Conservation (phyloP, 35 echinoderm and acorn worm species). For the Heliocidaris erythrogramma region DNA sequence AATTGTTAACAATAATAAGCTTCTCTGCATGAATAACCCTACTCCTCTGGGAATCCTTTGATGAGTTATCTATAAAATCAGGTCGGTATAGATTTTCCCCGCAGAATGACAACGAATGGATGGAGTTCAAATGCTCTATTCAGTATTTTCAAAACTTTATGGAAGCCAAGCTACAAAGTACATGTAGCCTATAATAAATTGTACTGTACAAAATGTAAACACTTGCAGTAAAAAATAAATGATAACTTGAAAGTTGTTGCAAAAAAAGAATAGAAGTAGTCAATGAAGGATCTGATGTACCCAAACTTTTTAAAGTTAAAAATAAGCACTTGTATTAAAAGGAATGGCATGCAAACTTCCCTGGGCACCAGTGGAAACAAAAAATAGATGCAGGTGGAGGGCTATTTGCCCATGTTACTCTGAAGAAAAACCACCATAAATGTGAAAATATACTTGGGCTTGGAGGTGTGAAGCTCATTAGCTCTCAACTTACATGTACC, state of each 20-base stretch:
- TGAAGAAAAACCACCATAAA: no score
- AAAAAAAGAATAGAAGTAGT: neutral
- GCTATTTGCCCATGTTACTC: no score
- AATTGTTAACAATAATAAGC: no score
- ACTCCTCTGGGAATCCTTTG: no score
- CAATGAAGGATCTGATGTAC: neutral
- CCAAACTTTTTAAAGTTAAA: no score
- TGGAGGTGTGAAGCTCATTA: neutral
- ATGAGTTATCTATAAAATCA: no score
- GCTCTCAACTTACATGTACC: neutral
- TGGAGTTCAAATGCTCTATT: neutral
- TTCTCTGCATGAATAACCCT: no score
- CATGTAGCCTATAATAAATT: neutral
- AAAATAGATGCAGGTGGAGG: neutral
- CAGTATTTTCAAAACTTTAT: neutral
- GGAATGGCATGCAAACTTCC: neutral
- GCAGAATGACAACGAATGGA: neutral
- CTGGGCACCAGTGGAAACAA: neutral
- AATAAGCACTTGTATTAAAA: neutral
- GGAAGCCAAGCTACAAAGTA: neutral
- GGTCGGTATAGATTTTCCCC: neutral
- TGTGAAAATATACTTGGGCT: no score
- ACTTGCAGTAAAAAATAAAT: neutral
- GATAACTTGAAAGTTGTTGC: neutral
- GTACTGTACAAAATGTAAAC: neutral